Evolutionary conservation across 2,888 invertebrate genomes (phyloP), one percentile per base, ranked within the genome.

Genomic region (Cerceris rybyensis): DNA sequence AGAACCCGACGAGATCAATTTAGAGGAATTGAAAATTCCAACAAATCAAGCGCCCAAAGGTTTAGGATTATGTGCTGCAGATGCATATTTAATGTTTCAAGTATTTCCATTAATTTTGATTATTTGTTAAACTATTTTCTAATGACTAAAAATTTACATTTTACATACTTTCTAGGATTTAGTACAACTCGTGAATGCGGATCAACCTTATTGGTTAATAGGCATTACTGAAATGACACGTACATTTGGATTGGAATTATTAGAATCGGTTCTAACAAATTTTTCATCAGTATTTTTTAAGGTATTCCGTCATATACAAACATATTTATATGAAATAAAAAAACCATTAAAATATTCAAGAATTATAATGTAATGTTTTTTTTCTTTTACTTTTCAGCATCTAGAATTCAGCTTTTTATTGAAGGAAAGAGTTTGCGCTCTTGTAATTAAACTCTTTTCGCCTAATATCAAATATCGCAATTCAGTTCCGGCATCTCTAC

Each of bases 181-280:
- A 87, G 98, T 99, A 50, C 98, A 98, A 91, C 93, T 99, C 65
- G 97, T 99, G 7, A 99, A 99, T 93, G 98, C 98, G 0, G 99
- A 99, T 92, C 96, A 98, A 88, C 98, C 99, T 0, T 96, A 96
- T 87, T 99, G 99, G 99, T 93, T 99, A 71, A 95, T 97, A 58
- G 99, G 98, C 7, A 97, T 99, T 93, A 97, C 98, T 2, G 99
- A 99, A 93, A 98, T 99, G 96, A 98, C 98, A 4, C 95, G 98
- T 87, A 98, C 99, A 0, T 98, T 99, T 93, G 99, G 99, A 0
- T 93, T 99, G 85, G 99, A 99, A 92, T 93, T 99, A 28, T 93
- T 99, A 60, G 99, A 99, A 92, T 97, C 98, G 0, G 97, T 99
- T 67, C 94, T 99, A 59, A 97, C 96, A 55, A 96, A 97, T 88